phyloP scores from a whole-genome alignment of 2,797 vertebrate genomes.

The Catostomus latipinnis region DNA sequence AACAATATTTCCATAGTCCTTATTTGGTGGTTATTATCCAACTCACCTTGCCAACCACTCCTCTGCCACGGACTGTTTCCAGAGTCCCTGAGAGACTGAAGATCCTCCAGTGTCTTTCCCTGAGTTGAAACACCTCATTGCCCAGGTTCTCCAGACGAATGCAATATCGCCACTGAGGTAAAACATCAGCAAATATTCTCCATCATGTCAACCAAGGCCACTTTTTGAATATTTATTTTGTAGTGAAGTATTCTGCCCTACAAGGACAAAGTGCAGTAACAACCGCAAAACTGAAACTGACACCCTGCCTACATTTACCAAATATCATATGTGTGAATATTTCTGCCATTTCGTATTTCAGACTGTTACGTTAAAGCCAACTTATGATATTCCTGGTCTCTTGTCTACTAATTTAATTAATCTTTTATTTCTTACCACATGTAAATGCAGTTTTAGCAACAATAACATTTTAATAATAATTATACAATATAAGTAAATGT shows the following conservation, averaged over 20 bases:
- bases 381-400: no score
- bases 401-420: no score
- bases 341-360: no score
- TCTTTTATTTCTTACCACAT: no score
- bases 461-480: no score
- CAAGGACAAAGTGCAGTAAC: no score
- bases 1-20: neutral
- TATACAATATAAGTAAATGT: no score
- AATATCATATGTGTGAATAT: no score
- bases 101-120: constrained; percentile 97
- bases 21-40: neutral
- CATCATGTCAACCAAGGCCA: neutral
- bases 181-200: constrained; percentile 15
- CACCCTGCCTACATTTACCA: no score
- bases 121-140: constrained; percentile 91
- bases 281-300: no score
- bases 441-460: no score
- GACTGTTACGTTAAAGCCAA: no score
- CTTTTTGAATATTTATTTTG: neutral
- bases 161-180: constrained; percentile 92
- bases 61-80: constrained; percentile 94
- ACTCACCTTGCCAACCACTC: constrained; percentile 93
- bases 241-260: neutral
- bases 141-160: constrained; percentile 97
- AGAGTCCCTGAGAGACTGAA: constrained; percentile 96